Conservation (phyloP, 2,797 vertebrate genomes). For the Momotus momota region DNA sequence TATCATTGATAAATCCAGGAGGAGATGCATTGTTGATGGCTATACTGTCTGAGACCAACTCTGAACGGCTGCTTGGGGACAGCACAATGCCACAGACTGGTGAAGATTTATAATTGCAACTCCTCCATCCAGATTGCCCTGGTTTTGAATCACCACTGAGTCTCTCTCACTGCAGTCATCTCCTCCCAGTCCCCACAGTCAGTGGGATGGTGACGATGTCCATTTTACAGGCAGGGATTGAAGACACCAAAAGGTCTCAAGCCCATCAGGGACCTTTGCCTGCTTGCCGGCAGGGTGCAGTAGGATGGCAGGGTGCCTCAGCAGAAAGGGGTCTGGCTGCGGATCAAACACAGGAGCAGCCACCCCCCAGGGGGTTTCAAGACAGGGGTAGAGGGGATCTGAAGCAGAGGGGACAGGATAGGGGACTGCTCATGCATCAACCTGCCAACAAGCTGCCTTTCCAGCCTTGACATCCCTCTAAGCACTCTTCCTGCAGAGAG, state of each 20-base stretch:
- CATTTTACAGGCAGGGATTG: background rate
- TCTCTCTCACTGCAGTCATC: background rate
- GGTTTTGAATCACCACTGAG: accelerated
- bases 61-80: background rate
- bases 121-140: background rate
- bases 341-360: background rate
- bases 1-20: background rate
- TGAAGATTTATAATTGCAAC: background rate
- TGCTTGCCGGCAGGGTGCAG: accelerated
- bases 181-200: background rate
- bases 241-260: background rate
- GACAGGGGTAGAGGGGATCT: background rate
- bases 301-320: background rate
- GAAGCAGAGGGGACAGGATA: background rate
- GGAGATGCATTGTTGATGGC: background rate
- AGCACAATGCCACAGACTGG: accelerated
- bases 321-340: background rate
- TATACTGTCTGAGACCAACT: background rate
- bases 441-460: background rate
- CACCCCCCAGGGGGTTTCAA: accelerated
- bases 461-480: accelerated
- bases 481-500: background rate
- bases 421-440: background rate
- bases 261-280: background rate
- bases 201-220: accelerated